Evolutionary conservation across 1,140 invertebrate species (phyloP), one percentile per base, ranked within the genome.

Genomic region (Helicoverpa armigera): DNA sequence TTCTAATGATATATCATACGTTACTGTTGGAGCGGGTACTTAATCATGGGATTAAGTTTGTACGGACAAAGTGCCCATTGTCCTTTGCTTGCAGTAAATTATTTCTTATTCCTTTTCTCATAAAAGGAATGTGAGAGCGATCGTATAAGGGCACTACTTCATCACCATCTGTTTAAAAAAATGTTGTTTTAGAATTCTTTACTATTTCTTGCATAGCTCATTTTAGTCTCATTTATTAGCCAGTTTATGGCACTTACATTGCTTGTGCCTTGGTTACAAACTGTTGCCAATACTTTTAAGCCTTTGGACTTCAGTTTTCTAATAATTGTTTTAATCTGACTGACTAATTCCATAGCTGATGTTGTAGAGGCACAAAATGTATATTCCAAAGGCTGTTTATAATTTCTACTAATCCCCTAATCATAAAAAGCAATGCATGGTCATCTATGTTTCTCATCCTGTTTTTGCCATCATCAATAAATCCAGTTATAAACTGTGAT

Each of bases 381-480:
- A 63, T 63, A n/a, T n/a, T n/a, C n/a, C n/a, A n/a, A n/a, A n/a
- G n/a, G n/a, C n/a, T n/a, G n/a, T n/a, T n/a, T n/a, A 63, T 31
- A 63, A 63, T 63, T 63, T 63, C 12, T 63, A 23, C 9, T n/a
- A 7, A 16, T 23, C 23, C 60, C 13, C 60, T 29, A 10, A 63
- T 35, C 60, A 63, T 63, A 63, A 63, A 63, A 63, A 63, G 23
- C 11, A 63, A 14, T 31, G 60, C 60, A 35, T 63, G 60, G 60
- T 63, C 60, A 13, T 23, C 60, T 31, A 63, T 63, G 3, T 31
- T 63, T 31, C 31, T 63, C 13, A 3, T 63, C 9, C 12, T 31
- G 29, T 63, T 31, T 63, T 63, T 23, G 2, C 60, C 60, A 63
- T 63, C 13, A 31, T 63, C 13, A 11, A 63, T 23, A 35, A 63